phyloP scores from a whole-genome alignment of 2,797 vertebrate species.

The Muscicapa striata region DNA sequence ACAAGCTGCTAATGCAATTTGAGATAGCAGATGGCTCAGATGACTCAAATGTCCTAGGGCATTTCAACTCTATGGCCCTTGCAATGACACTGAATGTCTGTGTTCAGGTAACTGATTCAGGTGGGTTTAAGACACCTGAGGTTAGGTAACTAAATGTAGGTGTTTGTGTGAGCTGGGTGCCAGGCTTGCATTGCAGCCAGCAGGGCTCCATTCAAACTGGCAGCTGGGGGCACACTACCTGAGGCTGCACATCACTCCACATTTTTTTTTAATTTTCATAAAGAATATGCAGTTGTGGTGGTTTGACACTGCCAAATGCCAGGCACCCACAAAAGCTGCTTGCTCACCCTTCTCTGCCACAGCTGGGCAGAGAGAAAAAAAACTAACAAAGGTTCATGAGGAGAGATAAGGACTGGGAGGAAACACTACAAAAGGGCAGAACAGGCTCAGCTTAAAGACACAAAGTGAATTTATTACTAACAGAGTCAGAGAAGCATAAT shows the following conservation, averaged over 20 bases:
- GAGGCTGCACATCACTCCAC: background rate
- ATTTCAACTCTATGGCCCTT: background rate
- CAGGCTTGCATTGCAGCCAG: background rate
- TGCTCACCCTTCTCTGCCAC: background rate
- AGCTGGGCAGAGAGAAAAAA: background rate
- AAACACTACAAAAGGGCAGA: background rate
- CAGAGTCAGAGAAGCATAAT: background rate
- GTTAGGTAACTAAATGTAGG: background rate
- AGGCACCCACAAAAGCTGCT: rapidly evolving
- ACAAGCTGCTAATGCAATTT: background rate
- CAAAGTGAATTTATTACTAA: background rate
- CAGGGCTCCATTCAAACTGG: background rate
- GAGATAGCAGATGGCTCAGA: background rate
- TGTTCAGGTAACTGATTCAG: background rate
- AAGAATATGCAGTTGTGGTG: rapidly evolving
- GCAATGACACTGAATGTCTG: background rate
- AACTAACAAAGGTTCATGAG: background rate
- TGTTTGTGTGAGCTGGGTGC: background rate
- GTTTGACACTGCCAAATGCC: background rate
- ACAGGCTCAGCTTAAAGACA: background rate
- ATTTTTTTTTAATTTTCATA: background rate
- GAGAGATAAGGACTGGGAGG: background rate
- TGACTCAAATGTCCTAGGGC: background rate
- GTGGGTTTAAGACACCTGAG: background rate
- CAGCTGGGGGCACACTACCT: background rate